Evolutionary conservation across 1,140 invertebrate species (phyloP).

Genomic region (Steinernema feltiae): DNA sequence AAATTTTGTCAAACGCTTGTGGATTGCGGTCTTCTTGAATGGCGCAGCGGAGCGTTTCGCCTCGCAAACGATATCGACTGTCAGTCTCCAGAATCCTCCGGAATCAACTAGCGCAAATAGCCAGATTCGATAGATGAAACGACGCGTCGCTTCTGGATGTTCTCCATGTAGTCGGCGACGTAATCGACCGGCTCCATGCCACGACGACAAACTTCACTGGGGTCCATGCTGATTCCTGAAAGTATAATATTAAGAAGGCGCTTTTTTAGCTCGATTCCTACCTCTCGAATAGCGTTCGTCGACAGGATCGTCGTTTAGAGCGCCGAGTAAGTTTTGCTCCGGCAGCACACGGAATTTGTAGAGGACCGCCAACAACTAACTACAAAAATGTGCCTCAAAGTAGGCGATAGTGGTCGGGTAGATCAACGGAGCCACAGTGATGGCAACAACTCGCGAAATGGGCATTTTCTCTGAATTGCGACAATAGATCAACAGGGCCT

Average conservation of each 20-base stretch:
- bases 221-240: constrained; percentile 68
- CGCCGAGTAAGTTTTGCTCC: neutral
- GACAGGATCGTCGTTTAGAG: neutral
- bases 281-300: constrained; percentile 2
- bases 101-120: constrained; percentile 75
- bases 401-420: too few relatives aligned
- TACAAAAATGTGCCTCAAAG: too few relatives aligned
- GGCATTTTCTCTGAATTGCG: too few relatives aligned
- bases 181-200: constrained; percentile 97
- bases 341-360: too few relatives aligned
- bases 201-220: constrained; percentile 75
- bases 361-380: too few relatives aligned
- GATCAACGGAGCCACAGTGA: too few relatives aligned
- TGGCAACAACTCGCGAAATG: too few relatives aligned
- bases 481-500: too few relatives aligned
- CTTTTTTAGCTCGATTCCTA: neutral
- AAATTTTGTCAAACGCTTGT: too few relatives aligned
- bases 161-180: constrained; percentile 88
- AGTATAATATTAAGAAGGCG: neutral
- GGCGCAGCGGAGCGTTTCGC: constrained; percentile 74
- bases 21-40: constrained; percentile 79
- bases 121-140: constrained; percentile 79
- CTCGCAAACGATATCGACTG: constrained; percentile 80
- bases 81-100: constrained; percentile 88
- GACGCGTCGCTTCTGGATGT: constrained; percentile 72